A percentile compares a stretch with the other conserved stretches of the same genome.
These are phyloP conservation scores for Nerophis lumbriciformis DNA, from an alignment of 2,113 vertebrate genomes.

Conservation along the genomic window DNA sequence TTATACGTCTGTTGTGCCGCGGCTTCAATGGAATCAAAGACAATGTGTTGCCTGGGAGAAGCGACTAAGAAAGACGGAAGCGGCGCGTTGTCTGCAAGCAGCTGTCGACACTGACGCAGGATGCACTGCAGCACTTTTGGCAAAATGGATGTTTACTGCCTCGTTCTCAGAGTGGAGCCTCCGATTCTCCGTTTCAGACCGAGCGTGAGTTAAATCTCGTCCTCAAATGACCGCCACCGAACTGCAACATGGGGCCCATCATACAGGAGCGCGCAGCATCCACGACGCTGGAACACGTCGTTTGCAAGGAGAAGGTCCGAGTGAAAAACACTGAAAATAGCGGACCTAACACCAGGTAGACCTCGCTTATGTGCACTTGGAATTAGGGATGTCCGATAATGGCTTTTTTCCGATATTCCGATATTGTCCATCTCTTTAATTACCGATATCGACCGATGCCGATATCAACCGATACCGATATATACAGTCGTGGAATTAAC, in stretches of 20 bases:
- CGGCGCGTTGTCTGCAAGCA: conserved; percentile 24
- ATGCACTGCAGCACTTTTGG: conserved; percentile 63
- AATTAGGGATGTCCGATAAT: no score
- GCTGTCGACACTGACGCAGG: conserved; percentile 49
- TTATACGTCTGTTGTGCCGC: conserved; percentile 9
- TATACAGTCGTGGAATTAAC: no score
- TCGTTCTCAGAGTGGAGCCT: conserved; percentile 40
- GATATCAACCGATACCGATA: no score
- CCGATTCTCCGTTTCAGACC: conserved; percentile 57
- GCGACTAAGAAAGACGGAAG: conserved; percentile 13
- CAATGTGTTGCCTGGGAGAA: neutral
- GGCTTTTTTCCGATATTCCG: no score
- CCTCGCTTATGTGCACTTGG: neutral
- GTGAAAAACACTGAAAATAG: conserved; percentile 69
- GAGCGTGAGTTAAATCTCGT: conserved; percentile 20
- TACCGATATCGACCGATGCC: no score
- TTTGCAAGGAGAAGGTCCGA: conserved; percentile 71
- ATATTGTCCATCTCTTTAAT: neutral
- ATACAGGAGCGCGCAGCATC: conserved; percentile 71
- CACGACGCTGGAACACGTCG: conserved; percentile 66
- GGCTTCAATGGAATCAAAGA: conserved; percentile 2
- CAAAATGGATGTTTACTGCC: conserved; percentile 50
- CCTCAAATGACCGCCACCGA: conserved; percentile 35
- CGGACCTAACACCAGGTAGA: conserved; percentile 60
- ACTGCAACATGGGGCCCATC: conserved; percentile 73